A percentile compares a stretch with the other conserved stretches of the same genome.
phyloP scores from a whole-genome alignment of 2,113 vertebrate species.

The Gobio gobio region DNA sequence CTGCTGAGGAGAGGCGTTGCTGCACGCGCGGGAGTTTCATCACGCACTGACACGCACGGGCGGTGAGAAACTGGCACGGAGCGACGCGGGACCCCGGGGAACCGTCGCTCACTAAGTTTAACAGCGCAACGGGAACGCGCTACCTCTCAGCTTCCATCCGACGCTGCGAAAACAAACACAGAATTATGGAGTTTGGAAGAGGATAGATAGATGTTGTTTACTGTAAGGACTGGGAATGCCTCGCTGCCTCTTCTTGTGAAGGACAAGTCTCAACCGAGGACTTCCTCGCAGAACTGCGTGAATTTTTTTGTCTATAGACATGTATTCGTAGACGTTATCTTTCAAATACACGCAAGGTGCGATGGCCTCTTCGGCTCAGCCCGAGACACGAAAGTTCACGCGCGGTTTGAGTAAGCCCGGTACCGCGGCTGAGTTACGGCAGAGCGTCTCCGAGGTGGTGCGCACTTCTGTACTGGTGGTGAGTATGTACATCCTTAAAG shows the following conservation, averaged over 20 bases:
- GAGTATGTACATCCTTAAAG: conserved; percentile 73
- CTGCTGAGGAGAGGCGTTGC: conserved; percentile 21
- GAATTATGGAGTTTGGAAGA: conserved; percentile 2
- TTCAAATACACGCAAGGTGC: conserved; percentile 49
- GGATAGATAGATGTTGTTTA: not conserved
- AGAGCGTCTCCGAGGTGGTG: conserved; percentile 94
- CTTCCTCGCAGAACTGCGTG: conserved; percentile 60
- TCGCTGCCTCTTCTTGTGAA: not conserved
- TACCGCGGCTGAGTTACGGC: conserved; percentile 91
- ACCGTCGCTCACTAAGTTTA: not conserved
- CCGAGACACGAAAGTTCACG: conserved; percentile 93
- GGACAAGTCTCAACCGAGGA: conserved; percentile 6
- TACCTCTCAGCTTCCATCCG: not conserved
- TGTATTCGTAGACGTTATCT: conserved; percentile 1
- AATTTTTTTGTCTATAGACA: not conserved
- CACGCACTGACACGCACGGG: conserved; percentile 15
- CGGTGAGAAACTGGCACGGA: conserved; percentile 8
- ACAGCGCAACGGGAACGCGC: not conserved
- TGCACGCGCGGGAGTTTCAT: not conserved
- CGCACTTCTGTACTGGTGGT: conserved; percentile 89
- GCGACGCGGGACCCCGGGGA: conserved; percentile 11
- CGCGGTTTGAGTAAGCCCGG: conserved; percentile 90
- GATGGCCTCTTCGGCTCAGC: conserved; percentile 71
- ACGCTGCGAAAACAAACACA: conserved; percentile 30
- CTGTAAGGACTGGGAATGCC: not conserved